Percentiles rank a stretch among this genome's conserved stretches.
Conservation (phyloP, 2,113 vertebrate species). For the Azemiops feae region DNA sequence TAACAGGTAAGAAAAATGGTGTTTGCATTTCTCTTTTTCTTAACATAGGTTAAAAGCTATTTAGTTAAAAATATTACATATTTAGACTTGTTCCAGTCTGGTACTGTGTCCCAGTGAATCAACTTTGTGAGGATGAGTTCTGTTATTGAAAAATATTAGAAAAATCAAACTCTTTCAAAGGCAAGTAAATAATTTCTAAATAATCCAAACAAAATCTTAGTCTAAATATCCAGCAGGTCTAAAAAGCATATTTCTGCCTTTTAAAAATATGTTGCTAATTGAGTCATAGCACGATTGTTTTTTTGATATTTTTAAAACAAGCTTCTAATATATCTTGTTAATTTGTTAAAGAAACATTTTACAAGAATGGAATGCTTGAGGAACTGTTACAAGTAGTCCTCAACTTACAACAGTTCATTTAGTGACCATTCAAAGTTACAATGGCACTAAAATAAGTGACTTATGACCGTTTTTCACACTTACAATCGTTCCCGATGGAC, state of each 20-base stretch:
- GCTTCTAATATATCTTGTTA: neutral
- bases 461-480: too few species aligned
- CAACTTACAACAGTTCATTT: too few species aligned
- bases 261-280: neutral
- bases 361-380: neutral
- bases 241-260: neutral
- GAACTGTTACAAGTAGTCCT: neutral
- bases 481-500: too few species aligned
- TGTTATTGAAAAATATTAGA: neutral
- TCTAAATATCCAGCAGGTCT: neutral
- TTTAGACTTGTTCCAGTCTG: neutral
- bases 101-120: neutral
- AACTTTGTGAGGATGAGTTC: neutral
- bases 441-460: too few species aligned
- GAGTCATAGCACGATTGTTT: neutral
- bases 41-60: constrained; percentile 13
- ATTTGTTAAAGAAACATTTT: neutral
- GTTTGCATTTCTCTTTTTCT: neutral
- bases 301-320: neutral
- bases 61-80: neutral
- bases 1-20: constrained; percentile 81
- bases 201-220: neutral
- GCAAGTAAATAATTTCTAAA: neutral
- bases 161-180: neutral
- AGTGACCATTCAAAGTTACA: too few species aligned